Evolutionary conservation across 1,140 invertebrate genomes (phyloP).

Genomic region (Pseudomyrmex pallidus): DNA sequence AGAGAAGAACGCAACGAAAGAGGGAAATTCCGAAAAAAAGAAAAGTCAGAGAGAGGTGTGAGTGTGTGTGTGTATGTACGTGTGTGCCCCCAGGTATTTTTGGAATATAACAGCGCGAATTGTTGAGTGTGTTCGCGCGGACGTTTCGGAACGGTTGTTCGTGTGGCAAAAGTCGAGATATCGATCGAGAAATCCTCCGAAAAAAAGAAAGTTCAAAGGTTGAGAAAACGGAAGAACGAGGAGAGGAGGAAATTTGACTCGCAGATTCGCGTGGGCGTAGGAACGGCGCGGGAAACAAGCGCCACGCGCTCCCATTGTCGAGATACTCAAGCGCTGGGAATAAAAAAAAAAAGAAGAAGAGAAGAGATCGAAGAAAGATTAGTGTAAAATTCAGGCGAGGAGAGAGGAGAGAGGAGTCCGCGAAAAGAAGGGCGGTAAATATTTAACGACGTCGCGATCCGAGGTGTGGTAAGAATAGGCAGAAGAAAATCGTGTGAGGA

Average conservation of each 20-base stretch:
- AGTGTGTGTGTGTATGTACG: not conserved
- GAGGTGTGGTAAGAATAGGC: constrained; percentile 44
- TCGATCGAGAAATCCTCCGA: not conserved
- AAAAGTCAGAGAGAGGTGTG: not conserved
- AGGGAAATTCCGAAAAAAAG: not conserved
- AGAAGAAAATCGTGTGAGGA: constrained; percentile 31
- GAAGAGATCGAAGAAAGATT: not conserved
- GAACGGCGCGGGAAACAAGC: constrained; percentile 27
- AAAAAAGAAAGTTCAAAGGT: constrained; percentile 7
- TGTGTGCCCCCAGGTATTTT: not conserved
- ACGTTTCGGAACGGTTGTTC: not conserved
- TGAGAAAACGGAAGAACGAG: not conserved
- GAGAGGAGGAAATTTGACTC: not conserved
- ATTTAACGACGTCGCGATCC: constrained; percentile 43
- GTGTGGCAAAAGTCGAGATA: not conserved
- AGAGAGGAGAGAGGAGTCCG: not conserved
- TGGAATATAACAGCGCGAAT: not conserved
- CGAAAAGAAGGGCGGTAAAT: constrained; percentile 25
- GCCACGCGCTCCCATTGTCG: not conserved
- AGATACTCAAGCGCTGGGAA: not conserved
- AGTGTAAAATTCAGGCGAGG: not conserved
- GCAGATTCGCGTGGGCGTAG: not conserved
- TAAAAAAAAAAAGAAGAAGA: not conserved
- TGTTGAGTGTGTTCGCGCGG: not conserved
- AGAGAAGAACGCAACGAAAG: not conserved